Evolutionary conservation across 1,140 invertebrate genomes (phyloP), one percentile per base, ranked within the genome.

Genomic region (Drosophila parabipectinata): DNA sequence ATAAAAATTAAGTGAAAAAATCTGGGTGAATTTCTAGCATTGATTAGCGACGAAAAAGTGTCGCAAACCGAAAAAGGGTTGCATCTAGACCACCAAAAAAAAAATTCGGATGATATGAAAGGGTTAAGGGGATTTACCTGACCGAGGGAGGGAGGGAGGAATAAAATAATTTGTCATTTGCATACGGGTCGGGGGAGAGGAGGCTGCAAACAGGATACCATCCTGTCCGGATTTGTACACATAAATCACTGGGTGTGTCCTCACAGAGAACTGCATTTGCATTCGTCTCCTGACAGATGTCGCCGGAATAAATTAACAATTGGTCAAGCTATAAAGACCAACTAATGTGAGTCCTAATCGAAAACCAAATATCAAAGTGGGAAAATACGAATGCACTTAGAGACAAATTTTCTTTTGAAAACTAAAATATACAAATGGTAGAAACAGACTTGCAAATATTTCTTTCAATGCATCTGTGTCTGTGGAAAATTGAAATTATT

Each of bases 1-100:
- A 85, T 85, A 87, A 81, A 87, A 85, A 85, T 87, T 85, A 88
- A 66, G 74, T 85, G 82, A 82, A 85, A 87, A 85, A 87, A 75
- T 67, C 39, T 26, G 54, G 60, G 68, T 55, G 82, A 85, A 85
- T 78, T 67, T 54, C 54, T 87, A 41, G 47, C 73, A 60, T 84
- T 80, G 80, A 84, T 84, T 80, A 69, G 72, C 61, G 39, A 51
- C 44, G 82, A 53, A 66, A 64, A 81, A 69, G 15, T 53, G 52
- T 73, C 63, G 32, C 66, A 74, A 58, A 53, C 63, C 55, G 26
- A 56, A 53, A 62, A 62, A 32, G 72, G 64, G 60, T 58, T 52
- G 57, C 52, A 67, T 3, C 14, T 6, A 9, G 37, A 12, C 34
- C 34, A 10, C 4, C 10, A 12, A 37, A 37, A 37, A 37, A 56